Percentiles rank a stretch among this genome's conserved stretches.
phyloP scores from a whole-genome alignment of 2,888 invertebrate genomes.

The Eupelmus urozonus region DNA sequence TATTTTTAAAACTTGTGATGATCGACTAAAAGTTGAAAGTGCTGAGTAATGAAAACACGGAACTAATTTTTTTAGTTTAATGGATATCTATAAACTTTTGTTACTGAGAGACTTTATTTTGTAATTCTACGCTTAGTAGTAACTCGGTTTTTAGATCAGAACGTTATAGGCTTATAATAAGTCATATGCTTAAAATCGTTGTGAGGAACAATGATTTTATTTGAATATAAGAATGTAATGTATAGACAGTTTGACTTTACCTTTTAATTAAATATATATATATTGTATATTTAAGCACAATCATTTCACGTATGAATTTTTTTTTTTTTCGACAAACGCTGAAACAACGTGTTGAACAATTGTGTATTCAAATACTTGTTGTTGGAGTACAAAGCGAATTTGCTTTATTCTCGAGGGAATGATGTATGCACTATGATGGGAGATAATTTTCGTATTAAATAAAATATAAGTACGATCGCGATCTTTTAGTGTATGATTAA shows the following conservation, averaged over 20 bases:
- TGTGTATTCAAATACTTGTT: constrained; percentile 25
- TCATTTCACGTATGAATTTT: constrained; percentile 15
- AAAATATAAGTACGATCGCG: constrained; percentile 18
- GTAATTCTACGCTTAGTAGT: constrained; percentile 38
- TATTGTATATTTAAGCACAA: constrained; percentile 37
- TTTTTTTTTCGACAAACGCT: constrained; percentile 9
- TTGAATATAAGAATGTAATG: constrained; percentile 24
- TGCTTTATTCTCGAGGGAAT: constrained; percentile 11
- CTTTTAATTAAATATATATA: no score
- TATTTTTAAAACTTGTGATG: constrained; percentile 55
- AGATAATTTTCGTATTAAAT: constrained; percentile 42
- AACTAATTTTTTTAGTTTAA: constrained; percentile 41
- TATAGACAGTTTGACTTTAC: constrained; percentile 45
- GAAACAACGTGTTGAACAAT: no score
- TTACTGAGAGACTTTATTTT: constrained; percentile 50
- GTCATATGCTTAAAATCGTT: constrained; percentile 43
- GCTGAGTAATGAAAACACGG: constrained; percentile 16
- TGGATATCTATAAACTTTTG: constrained; percentile 29
- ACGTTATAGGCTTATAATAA: constrained; percentile 34
- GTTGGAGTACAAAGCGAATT: constrained; percentile 27
- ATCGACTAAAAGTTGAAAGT: constrained; percentile 16
- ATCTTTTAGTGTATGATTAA: constrained; percentile 45
- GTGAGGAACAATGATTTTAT: constrained; percentile 27
- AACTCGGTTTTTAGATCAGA: constrained; percentile 21
- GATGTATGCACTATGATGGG: constrained; percentile 27